These are phyloP conservation scores for Eupithecia pulchellata DNA, from an alignment of 2,888 invertebrate genomes.

Conservation along the genomic window DNA sequence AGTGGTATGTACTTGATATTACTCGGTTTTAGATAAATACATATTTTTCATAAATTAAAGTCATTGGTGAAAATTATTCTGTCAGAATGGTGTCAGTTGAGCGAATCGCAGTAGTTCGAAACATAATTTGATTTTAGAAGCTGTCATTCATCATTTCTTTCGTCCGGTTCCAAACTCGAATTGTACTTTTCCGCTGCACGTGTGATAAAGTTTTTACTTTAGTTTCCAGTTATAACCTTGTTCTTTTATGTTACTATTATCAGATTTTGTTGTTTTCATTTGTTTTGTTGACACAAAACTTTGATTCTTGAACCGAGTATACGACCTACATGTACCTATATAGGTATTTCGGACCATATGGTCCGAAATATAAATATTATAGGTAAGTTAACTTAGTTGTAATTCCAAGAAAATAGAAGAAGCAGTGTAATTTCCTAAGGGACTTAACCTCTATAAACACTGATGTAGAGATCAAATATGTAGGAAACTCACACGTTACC, in stretches of 20 bases:
- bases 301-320: background rate
- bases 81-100: background rate
- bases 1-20: too few relatives aligned
- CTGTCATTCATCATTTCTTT: background rate
- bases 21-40: background rate
- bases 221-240: background rate
- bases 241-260: background rate
- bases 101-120: background rate
- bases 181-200: background rate
- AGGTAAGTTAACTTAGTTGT: background rate
- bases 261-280: too few relatives aligned
- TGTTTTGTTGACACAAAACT: too few relatives aligned
- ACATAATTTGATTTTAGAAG: background rate
- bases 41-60: background rate
- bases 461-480: constrained; percentile 8
- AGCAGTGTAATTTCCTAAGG: constrained; percentile 8
- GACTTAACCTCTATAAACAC: background rate
- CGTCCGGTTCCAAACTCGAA: background rate
- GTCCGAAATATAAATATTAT: background rate
- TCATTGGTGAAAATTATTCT: background rate
- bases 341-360: background rate
- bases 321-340: background rate
- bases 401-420: background rate
- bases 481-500: background rate
- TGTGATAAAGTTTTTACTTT: background rate